phyloP scores from a whole-genome alignment of 2,888 invertebrate species.

The Polydrusus tereticollis region DNA sequence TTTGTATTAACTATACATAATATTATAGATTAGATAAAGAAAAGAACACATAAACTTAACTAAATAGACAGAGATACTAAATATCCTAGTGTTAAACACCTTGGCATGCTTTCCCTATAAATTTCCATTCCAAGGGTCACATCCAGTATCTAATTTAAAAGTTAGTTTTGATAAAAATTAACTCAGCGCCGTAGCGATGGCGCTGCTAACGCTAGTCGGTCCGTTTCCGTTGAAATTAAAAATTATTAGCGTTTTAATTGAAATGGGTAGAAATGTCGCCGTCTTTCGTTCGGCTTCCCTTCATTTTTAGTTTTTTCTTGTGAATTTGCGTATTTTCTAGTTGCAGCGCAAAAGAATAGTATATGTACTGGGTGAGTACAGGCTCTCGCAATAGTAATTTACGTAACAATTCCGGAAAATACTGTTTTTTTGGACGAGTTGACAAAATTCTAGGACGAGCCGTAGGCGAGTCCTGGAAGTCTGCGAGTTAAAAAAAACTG shows the following conservation, averaged over 20 bases:
- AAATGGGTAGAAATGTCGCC: conserved; percentile 44
- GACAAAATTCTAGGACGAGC: too few species aligned
- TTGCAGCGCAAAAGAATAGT: too few species aligned
- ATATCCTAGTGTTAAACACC: conserved; percentile 43
- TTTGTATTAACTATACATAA: too few species aligned
- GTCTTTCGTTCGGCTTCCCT: conserved; percentile 27
- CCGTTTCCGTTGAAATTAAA: conserved; percentile 38
- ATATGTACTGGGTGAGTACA: too few species aligned
- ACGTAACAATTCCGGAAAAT: too few species aligned
- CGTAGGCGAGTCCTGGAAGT: too few species aligned
- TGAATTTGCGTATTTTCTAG: neutral
- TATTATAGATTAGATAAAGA: too few species aligned
- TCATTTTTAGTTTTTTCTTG: conserved; percentile 26
- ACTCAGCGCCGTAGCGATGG: conserved; percentile 43
- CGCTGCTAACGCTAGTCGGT: conserved; percentile 45
- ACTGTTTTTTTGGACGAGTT: too few species aligned
- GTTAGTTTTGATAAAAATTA: conserved; percentile 55
- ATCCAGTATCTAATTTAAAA: conserved; percentile 64
- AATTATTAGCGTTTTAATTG: conserved; percentile 34
- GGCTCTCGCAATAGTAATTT: too few species aligned
- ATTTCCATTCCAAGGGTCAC: conserved; percentile 53
- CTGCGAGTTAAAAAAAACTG: too few species aligned
- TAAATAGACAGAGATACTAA: conserved; percentile 13
- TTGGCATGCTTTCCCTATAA: conserved; percentile 47
- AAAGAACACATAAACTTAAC: neutral